Evolutionary conservation across 1,140 invertebrate species (phyloP).

Genomic region (Macrocentrus cingulum): DNA sequence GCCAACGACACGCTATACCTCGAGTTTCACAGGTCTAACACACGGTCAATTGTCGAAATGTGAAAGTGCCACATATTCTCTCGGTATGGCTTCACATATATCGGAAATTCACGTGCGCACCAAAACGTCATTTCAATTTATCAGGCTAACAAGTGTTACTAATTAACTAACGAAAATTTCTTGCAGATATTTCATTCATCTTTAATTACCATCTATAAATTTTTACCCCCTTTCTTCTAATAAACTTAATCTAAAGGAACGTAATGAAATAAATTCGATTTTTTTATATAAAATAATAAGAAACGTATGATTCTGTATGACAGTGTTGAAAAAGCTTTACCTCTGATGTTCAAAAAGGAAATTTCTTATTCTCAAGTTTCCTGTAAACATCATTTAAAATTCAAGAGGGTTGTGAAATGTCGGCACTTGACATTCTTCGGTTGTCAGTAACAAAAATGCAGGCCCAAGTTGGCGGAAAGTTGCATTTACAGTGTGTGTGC

Average conservation of each 20-base stretch:
- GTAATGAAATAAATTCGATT: no score
- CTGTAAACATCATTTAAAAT: slow-evolving; percentile 8
- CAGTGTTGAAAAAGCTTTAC: no score
- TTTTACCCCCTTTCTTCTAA: no score
- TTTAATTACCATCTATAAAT: no score
- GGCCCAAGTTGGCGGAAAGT: slow-evolving; percentile 15
- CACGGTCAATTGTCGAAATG: slow-evolving; percentile 49
- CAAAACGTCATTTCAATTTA: slow-evolving; percentile 29
- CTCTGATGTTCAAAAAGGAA: no score
- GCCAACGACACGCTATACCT: slow-evolving; percentile 37
- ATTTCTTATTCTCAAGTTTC: not conserved
- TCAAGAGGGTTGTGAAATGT: slow-evolving; percentile 12
- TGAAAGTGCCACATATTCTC: slow-evolving; percentile 35
- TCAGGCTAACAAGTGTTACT: slow-evolving; percentile 24
- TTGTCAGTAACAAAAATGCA: slow-evolving; percentile 15
- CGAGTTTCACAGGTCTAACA: slow-evolving; percentile 43
- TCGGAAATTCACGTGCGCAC: slow-evolving; percentile 7
- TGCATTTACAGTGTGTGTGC: slow-evolving; percentile 28
- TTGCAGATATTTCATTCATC: no score
- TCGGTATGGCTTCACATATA: slow-evolving; percentile 8
- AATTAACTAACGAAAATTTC: no score
- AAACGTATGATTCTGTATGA: no score
- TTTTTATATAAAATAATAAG: no score
- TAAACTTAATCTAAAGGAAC: no score
- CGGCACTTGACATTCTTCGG: slow-evolving; percentile 22